These are phyloP conservation scores for Microcaecilia unicolor DNA, from an alignment of 2,797 vertebrate genomes.

Conservation along the genomic window DNA sequence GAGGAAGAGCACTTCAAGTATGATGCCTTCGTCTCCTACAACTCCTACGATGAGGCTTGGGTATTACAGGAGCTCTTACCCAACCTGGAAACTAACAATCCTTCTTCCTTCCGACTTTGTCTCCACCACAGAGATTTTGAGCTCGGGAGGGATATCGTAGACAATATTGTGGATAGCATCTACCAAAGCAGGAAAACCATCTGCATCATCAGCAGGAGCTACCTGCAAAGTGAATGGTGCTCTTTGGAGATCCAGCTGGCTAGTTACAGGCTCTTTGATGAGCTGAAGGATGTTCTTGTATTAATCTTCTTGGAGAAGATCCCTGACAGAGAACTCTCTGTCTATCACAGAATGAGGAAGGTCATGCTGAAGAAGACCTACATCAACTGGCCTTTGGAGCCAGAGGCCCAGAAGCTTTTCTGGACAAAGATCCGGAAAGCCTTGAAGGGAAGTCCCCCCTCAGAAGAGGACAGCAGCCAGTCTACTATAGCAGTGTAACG, in stretches of 20 bases:
- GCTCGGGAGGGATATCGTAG: constrained; percentile 55
- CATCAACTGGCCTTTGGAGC: constrained; percentile 65
- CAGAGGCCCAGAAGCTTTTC: constrained; percentile 60
- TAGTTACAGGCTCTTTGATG: constrained; percentile 75
- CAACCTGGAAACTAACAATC: constrained; percentile 44
- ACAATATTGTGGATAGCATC: constrained; percentile 75
- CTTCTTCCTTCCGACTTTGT: constrained; percentile 55
- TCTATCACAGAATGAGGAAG: constrained; percentile 75
- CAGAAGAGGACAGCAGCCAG: constrained; percentile 17
- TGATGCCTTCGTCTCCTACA: constrained; percentile 80
- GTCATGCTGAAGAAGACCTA: constrained; percentile 77
- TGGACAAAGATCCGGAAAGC: constrained; percentile 66
- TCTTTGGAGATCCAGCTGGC: constrained; percentile 78
- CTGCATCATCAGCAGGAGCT: constrained; percentile 70
- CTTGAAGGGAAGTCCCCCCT: constrained; percentile 38
- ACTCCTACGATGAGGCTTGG: constrained; percentile 69
- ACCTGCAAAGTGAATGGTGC: constrained; percentile 80
- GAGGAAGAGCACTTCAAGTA: constrained; percentile 59
- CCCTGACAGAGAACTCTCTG: constrained; percentile 57
- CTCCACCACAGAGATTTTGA: constrained; percentile 67
- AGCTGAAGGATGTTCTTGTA: constrained; percentile 71
- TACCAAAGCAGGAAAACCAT: constrained; percentile 74
- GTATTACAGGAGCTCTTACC: constrained; percentile 63
- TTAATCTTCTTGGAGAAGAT: constrained; percentile 70
- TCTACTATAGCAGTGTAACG: constrained; percentile 9